Evolutionary conservation across 2,113 vertebrate species (phyloP).

Genomic region (Triplophysa siluroides): DNA sequence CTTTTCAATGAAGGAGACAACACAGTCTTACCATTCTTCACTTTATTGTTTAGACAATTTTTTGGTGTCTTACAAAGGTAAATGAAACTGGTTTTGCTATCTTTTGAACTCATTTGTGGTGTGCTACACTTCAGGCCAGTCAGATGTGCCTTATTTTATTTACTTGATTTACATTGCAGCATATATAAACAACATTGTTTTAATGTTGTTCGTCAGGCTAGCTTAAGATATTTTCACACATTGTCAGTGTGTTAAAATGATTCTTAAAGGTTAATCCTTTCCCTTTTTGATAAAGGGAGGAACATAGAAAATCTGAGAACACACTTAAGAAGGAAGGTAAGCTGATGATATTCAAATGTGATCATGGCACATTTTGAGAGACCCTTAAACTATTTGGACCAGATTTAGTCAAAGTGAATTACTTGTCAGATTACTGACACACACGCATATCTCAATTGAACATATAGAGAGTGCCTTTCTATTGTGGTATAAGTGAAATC

Average conservation of each 20-base stretch:
- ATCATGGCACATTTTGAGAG: constrained; percentile 28
- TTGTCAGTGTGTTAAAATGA: constrained; percentile 1
- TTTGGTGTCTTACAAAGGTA: constrained; percentile 43
- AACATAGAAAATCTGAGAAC: not conserved
- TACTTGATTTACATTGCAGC: not conserved
- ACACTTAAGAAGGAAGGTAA: not conserved
- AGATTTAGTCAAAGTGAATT: constrained; percentile 69
- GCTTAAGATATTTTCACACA: not conserved
- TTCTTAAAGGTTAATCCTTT: not conserved
- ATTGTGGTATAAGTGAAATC: constrained; percentile 58
- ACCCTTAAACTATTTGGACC: constrained; percentile 59
- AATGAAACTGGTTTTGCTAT: not conserved
- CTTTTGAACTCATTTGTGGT: not conserved
- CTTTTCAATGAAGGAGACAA: constrained; percentile 63
- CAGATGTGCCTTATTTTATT: constrained; percentile 22
- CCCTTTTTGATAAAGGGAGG: not conserved
- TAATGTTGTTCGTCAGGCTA: not conserved
- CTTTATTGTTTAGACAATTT: constrained; percentile 47
- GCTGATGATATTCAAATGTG: not conserved
- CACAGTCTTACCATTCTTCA: constrained; percentile 32
- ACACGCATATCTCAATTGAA: not conserved
- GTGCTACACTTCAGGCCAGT: not conserved
- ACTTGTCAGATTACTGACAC: constrained; percentile 75
- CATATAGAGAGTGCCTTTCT: constrained; percentile 69
- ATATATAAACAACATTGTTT: not conserved